Percentiles rank a stretch among this genome's conserved stretches.
These are phyloP conservation scores for Masticophis lateralis DNA, from an alignment of 2,797 vertebrate species.

Conservation along the genomic window DNA sequence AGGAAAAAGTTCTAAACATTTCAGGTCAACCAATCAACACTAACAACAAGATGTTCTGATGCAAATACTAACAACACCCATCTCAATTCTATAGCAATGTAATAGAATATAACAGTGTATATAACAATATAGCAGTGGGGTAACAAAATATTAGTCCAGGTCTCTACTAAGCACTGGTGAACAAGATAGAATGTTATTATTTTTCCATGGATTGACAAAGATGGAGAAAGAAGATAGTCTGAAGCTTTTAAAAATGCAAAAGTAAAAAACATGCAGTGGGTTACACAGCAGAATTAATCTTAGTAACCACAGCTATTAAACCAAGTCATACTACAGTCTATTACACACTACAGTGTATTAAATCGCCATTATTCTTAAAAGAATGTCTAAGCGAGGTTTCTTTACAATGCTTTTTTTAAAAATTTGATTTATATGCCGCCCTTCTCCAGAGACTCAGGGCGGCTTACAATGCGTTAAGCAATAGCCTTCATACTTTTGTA, in stretches of 20 bases:
- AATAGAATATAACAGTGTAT: neutral
- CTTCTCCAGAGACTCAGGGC: too few relatives aligned
- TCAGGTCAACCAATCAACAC: neutral
- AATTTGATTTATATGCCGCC: too few relatives aligned
- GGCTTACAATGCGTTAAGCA: too few relatives aligned
- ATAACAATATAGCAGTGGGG: neutral
- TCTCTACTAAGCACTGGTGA: neutral
- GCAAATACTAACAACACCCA: neutral
- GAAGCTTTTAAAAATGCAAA: neutral
- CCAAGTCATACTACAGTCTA: neutral
- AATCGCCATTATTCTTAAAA: neutral
- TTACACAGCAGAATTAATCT: neutral
- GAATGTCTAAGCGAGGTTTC: neutral
- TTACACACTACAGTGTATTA: neutral
- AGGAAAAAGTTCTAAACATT: neutral
- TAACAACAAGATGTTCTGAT: neutral
- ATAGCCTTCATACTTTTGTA: too few relatives aligned
- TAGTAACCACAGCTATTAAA: neutral
- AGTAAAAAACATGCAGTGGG: neutral
- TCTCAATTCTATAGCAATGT: neutral
- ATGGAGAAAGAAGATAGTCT: neutral
- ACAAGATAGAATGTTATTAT: neutral
- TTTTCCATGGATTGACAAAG: neutral
- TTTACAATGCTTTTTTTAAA: neutral
- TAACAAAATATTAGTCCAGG: neutral